These are phyloP conservation scores for Zhengitettix transpicula DNA, from an alignment of 2,888 invertebrate species.

Conservation along the genomic window DNA sequence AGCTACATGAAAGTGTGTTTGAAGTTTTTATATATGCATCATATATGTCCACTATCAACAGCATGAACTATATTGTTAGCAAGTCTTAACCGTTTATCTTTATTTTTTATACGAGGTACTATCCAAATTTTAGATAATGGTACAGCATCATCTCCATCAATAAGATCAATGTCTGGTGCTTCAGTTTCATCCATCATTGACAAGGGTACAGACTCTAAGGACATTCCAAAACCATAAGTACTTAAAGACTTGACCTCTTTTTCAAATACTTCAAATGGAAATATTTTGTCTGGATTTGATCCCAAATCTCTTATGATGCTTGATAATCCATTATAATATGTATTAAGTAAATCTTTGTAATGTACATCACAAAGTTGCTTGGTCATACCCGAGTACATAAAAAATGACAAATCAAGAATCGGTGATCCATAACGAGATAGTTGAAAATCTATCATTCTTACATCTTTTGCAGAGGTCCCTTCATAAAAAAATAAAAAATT, in stretches of 20 bases:
- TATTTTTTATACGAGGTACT: constrained; percentile 38
- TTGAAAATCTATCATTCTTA: constrained; percentile 54
- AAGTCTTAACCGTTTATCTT: constrained; percentile 39
- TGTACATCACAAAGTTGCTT: constrained; percentile 35
- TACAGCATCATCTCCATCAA: constrained; percentile 35
- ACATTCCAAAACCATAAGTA: constrained; percentile 38
- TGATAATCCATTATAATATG: constrained; percentile 40
- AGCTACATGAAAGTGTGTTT: too few relatives aligned
- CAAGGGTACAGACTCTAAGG: constrained; percentile 41
- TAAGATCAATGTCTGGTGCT: constrained; percentile 35
- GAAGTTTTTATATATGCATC: background rate
- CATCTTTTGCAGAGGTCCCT: constrained; percentile 23
- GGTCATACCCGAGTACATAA: constrained; percentile 16
- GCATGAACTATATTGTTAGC: constrained; percentile 48
- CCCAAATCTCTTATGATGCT: constrained; percentile 38
- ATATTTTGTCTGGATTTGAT: constrained; percentile 37
- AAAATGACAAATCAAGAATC: constrained; percentile 7
- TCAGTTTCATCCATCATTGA: constrained; percentile 38
- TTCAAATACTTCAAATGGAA: constrained; percentile 32
- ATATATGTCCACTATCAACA: constrained; percentile 32
- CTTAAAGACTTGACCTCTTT: constrained; percentile 38
- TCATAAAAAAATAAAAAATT: constrained; percentile 44
- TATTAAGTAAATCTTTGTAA: constrained; percentile 39
- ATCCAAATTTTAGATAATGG: constrained; percentile 49
- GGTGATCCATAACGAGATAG: constrained; percentile 28